These are phyloP conservation scores for Platyscapa corneri DNA, from an alignment of 1,140 invertebrate genomes.

Conservation along the genomic window DNA sequence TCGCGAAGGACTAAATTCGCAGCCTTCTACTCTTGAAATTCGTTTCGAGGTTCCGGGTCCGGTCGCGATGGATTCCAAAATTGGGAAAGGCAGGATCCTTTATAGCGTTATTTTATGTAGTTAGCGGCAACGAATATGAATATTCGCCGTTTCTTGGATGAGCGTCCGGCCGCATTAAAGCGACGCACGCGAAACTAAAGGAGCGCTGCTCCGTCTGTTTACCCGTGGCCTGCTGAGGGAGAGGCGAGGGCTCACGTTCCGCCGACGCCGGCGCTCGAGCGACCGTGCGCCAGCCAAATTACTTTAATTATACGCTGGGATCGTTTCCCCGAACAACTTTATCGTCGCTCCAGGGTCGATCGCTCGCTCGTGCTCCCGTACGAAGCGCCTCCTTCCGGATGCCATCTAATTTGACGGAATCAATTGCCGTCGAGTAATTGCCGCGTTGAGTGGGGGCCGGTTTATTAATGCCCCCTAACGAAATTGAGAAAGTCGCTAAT, in stretches of 20 bases:
- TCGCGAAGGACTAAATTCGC: too few relatives aligned
- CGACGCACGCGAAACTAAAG: too few relatives aligned
- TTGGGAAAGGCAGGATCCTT: background rate
- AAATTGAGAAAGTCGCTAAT: too few relatives aligned
- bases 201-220: too few relatives aligned
- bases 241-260: too few relatives aligned
- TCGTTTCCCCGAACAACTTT: slow-evolving; percentile 43
- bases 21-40: too few relatives aligned
- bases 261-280: slow-evolving; percentile 1
- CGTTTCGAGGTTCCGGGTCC: too few relatives aligned
- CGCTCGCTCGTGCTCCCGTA: too few relatives aligned
- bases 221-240: too few relatives aligned
- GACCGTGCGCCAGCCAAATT: slow-evolving; percentile 21
- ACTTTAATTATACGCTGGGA: slow-evolving; percentile 42
- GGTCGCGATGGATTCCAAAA: too few relatives aligned
- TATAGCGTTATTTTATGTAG: slow-evolving; percentile 72
- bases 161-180: slow-evolving; percentile 50
- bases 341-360: slow-evolving; percentile 3
- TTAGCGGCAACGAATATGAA: slow-evolving; percentile 69
- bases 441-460: background rate
- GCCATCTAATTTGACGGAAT: slow-evolving; percentile 22
- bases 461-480: background rate
- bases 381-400: background rate
- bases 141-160: slow-evolving; percentile 50
- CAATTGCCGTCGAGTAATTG: slow-evolving; percentile 26